These are phyloP conservation scores for Hypanus sabinus DNA, from an alignment of 2,113 vertebrate species.

Conservation along the genomic window DNA sequence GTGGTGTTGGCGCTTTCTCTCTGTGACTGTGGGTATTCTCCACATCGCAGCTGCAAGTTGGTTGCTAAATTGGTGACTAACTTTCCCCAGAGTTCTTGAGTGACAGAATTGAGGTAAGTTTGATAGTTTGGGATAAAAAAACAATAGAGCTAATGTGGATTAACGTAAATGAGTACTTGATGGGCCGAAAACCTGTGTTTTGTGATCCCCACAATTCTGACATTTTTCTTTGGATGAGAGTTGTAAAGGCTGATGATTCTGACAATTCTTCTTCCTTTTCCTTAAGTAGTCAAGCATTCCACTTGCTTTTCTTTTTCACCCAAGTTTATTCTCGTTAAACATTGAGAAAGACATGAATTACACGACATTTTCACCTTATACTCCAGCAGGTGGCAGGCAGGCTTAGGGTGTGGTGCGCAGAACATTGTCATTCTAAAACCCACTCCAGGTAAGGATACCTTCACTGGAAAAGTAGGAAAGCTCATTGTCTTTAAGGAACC, in stretches of 20 bases:
- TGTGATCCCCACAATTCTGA: no score
- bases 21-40: no score
- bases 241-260: background rate
- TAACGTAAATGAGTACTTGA: background rate
- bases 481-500: background rate
- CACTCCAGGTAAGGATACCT: background rate
- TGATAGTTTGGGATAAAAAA: background rate
- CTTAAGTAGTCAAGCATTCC: background rate
- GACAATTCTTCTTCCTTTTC: background rate
- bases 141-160: background rate
- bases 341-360: background rate
- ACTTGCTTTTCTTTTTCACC: background rate
- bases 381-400: slow-evolving; percentile 36
- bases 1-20: no score
- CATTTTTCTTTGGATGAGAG: background rate
- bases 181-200: no score
- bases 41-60: no score
- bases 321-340: background rate
- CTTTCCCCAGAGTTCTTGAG: no score
- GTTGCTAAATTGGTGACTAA: no score
- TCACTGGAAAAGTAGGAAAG: background rate
- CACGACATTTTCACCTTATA: background rate
- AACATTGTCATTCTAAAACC: no score
- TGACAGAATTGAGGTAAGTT: background rate
- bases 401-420: background rate